phyloP scores from a whole-genome alignment of 2,888 invertebrate species.

The Oscheius onirici region DNA sequence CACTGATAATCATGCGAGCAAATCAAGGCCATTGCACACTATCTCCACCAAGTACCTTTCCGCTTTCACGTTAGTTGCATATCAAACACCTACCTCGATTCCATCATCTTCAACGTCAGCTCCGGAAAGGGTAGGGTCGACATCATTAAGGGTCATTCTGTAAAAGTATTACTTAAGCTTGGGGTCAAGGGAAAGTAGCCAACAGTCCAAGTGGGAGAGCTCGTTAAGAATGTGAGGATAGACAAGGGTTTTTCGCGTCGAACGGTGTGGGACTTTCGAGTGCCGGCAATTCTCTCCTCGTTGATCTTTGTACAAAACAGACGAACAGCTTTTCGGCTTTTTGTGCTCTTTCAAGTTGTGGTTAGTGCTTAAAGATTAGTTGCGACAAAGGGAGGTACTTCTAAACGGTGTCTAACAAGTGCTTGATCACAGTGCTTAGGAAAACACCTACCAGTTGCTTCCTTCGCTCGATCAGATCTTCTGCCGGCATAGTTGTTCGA shows the following conservation, averaged over 20 bases:
- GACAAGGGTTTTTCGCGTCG: conserved; percentile 30
- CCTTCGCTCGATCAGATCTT: conserved; percentile 16
- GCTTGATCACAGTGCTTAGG: not conserved
- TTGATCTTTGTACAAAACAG: conserved; percentile 15
- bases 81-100: conserved; percentile 8
- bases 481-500: conserved; percentile 6
- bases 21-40: not conserved
- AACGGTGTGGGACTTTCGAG: conserved; percentile 25
- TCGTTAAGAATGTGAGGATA: conserved; percentile 21
- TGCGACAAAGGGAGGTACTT: not conserved
- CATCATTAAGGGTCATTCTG: conserved; percentile 17
- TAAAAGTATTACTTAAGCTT: not conserved
- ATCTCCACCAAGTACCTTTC: no score
- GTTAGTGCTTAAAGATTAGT: not conserved
- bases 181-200: not conserved
- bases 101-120: conserved; percentile 8
- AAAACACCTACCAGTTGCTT: conserved; percentile 18
- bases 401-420: no score
- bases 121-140: conserved; percentile 1
- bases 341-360: no score
- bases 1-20: not conserved
- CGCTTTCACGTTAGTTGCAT: not conserved
- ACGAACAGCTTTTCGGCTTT: no score
- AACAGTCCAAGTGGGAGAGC: conserved; percentile 2
- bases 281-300: conserved; percentile 14